Evolutionary conservation across 1,140 invertebrate genomes (phyloP).

Genomic region (Tenebrio molitor): DNA sequence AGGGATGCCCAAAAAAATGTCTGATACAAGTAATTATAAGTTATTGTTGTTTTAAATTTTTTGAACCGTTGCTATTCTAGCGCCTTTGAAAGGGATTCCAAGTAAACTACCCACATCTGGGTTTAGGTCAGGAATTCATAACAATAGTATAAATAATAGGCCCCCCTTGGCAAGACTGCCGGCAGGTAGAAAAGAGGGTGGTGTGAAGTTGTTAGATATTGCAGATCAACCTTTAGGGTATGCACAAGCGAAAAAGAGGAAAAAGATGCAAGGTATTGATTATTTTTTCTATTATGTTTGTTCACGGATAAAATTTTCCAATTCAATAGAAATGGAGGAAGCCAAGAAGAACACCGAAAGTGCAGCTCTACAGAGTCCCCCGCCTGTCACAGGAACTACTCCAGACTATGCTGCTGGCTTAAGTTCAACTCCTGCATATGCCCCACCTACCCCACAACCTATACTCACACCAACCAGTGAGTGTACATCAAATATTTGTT

Average conservation of each 20-base stretch:
- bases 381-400: conserved; percentile 65
- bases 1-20: conserved; percentile 97
- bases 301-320: too few relatives aligned
- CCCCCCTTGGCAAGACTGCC: conserved; percentile 68
- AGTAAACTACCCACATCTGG: conserved; percentile 80
- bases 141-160: conserved; percentile 66
- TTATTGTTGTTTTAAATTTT: conserved; percentile 14
- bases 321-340: conserved; percentile 80
- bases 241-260: conserved; percentile 71
- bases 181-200: conserved; percentile 85
- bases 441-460: conserved; percentile 63
- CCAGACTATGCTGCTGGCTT: conserved; percentile 69
- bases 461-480: conserved; percentile 57
- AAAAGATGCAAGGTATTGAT: conserved; percentile 71
- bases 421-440: conserved; percentile 69
- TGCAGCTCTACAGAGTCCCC: conserved; percentile 67
- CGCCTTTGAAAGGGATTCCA: conserved; percentile 91
- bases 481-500: too few relatives aligned
- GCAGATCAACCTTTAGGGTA: conserved; percentile 89
- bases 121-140: conserved; percentile 73
- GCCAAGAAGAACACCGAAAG: conserved; percentile 78
- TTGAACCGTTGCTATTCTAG: conserved; percentile 67
- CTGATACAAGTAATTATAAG: conserved; percentile 84
- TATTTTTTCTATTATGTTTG: neutral
- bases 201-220: conserved; percentile 94